Base-by-base conservation (phyloP, 2,797 vertebrate species). In the Anguilla pacifica region DNA sequence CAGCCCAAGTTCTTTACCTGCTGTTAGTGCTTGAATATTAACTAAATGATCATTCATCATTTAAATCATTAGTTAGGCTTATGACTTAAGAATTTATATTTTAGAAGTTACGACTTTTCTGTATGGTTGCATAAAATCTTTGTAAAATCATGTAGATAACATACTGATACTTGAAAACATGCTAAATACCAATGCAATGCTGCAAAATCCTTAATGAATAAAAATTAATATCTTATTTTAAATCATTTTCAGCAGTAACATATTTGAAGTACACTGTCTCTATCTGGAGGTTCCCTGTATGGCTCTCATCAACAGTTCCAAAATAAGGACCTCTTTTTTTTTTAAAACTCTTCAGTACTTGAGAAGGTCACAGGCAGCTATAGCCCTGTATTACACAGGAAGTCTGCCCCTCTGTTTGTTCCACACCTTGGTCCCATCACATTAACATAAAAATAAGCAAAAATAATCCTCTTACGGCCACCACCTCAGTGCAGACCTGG, bases 391-490 rank as follows among this genome's bases (percentile, higher is more conserved):
- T 83, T 51, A 10, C 61, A 85, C 53, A 89, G 86, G 64, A n/a
- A 4, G n/a, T 31, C 43, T 28, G 43, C 79, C 85, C 87, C 87
- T 89, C 2, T 70, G 15, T 85, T 61, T 77, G 46, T 72, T 43
- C 39, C 39, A 43, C 39, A 43, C 64, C 79, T 79, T 85, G 83
- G 91, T 92, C 92, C 83, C 89, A 94, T 95, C 92, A 92, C 89
- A 95, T 95, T 94, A 94, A 92, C 88, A 89, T 59, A 91, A 92
- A 79, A 74, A 74, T 67, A 28, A 90, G 46, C 31, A 3, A 90
- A 64, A 90, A 28, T 91, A 94, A 95, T 94, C 92, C 93, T 93
- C 91, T 94, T 95, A 93, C 88, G 90, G 89, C 86, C 86, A 25
- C 39, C 85, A 89, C 87, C 31, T 84, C 25, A 77, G 90, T 83